Evolutionary conservation across 53 echinoderm and acorn worm genomes (phyloP), one percentile per base, ranked within the genome.

Genomic region (Patiria pectinifera): DNA sequence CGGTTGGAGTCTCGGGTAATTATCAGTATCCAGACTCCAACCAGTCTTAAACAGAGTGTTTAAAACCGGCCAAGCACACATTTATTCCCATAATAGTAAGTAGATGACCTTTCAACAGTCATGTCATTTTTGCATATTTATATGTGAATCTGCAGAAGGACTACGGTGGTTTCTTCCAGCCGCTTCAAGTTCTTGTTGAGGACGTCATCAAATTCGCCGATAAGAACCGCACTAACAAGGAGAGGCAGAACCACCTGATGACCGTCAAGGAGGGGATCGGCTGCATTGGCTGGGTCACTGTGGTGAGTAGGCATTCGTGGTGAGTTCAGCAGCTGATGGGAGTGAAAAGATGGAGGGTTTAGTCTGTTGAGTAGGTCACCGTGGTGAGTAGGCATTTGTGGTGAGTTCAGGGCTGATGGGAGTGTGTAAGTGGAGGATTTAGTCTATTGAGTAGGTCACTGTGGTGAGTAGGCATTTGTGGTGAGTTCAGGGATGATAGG

Each of bases 251-350:
- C 85, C 96, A 97, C 62, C 82, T 99, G 21, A 93, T 97, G 43
- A 94, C 97, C 1, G 86, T 99, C 80, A 94, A 92, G 84, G 97
- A 96, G 48, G 95, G 93, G 6, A 89, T 94, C 12, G 94, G 92
- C 21, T 93, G 95, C 61, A 76, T 99, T 11, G 96, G 97, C 83
- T 99, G 99, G 99, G 97, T 99, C 23, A 95, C 96, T 24, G 82
- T 97, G 43, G 99, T 97, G 86, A 95, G 97, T 99, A 11, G 18
- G 12, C 53, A 4, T 3, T 18, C 0, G 66, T 66, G 66, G 66
- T 66, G 66, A 66, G 66, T 66, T 53, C 8, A 66, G 66, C 0
- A 15, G 6, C 18, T 66, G 19, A 18, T 14, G 2, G 14, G 66
- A 66, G 66, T 66, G 19, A 3, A 11, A 3, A 66, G 66, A 6